These are phyloP conservation scores for Cryptotermes secundus DNA, from an alignment of 1,140 invertebrate species.

Conservation along the genomic window DNA sequence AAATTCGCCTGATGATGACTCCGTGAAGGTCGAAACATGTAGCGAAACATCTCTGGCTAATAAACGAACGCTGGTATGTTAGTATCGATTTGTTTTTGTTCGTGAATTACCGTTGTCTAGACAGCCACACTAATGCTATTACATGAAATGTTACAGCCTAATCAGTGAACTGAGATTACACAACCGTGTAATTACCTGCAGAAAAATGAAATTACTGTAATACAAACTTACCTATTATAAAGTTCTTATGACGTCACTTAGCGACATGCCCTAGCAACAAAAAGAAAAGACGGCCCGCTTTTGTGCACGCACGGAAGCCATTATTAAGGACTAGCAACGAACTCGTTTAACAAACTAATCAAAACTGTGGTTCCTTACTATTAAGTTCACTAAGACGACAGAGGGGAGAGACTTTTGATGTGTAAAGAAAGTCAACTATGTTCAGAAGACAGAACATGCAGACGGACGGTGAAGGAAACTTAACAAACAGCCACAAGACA, in stretches of 20 bases:
- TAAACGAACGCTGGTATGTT: too few species aligned
- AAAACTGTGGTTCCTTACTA: not conserved
- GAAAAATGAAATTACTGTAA: not conserved
- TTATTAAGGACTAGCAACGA: not conserved
- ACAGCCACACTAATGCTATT: too few species aligned
- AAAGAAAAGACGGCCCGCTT: not conserved
- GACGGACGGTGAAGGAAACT: not conserved
- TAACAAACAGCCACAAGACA: not conserved
- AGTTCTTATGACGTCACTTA: not conserved
- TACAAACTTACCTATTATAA: not conserved
- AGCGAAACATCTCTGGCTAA: too few species aligned
- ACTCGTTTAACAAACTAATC: not conserved
- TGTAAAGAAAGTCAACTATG: not conserved
- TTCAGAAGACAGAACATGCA: not conserved
- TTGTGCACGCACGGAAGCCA: not conserved
- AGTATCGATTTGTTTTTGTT: too few species aligned
- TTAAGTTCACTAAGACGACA: not conserved
- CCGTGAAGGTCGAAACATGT: too few species aligned
- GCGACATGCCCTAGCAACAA: not conserved
- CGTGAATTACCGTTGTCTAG: too few species aligned
- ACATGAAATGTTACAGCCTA: too few species aligned
- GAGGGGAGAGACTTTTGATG: not conserved
- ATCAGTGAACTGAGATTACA: too few species aligned
- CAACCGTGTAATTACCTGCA: too few species aligned
- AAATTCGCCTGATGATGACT: too few species aligned